A percentile compares a stretch with the other conserved stretches of the same genome.
These are phyloP conservation scores for Eidolon helvum DNA, from an alignment of 2,113 vertebrate species.

Conservation along the genomic window DNA sequence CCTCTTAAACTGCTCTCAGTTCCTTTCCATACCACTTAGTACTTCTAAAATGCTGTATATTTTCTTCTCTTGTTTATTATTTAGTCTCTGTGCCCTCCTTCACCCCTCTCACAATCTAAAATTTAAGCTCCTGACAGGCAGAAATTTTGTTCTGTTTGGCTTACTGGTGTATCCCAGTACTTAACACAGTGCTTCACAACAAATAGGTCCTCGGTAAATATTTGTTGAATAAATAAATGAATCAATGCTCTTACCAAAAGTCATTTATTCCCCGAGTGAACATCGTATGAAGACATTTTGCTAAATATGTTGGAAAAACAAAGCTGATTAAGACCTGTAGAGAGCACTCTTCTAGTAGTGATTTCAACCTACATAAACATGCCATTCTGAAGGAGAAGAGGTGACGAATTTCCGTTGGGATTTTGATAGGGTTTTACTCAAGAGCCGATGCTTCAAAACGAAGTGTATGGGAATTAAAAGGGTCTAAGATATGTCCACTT, in stretches of 20 bases:
- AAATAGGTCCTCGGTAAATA: neutral
- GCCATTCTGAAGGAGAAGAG: neutral
- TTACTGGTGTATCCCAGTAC: neutral
- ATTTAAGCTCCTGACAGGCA: neutral
- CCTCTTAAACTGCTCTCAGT: neutral
- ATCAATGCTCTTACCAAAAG: neutral
- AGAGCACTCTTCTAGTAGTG: rapidly evolving
- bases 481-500: neutral
- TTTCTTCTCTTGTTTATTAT: neutral
- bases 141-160: neutral
- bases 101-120: neutral
- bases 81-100: neutral
- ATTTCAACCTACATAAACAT: neutral
- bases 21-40: neutral
- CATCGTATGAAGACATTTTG: neutral
- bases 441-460: neutral
- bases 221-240: neutral
- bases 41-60: neutral
- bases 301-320: neutral
- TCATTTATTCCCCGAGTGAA: neutral
- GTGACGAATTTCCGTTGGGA: neutral
- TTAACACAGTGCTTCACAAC: neutral
- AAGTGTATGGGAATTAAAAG: neutral
- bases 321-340: neutral
- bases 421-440: neutral